These are phyloP conservation scores for Nomia melanderi DNA, from an alignment of 1,140 invertebrate species.

Conservation along the genomic window DNA sequence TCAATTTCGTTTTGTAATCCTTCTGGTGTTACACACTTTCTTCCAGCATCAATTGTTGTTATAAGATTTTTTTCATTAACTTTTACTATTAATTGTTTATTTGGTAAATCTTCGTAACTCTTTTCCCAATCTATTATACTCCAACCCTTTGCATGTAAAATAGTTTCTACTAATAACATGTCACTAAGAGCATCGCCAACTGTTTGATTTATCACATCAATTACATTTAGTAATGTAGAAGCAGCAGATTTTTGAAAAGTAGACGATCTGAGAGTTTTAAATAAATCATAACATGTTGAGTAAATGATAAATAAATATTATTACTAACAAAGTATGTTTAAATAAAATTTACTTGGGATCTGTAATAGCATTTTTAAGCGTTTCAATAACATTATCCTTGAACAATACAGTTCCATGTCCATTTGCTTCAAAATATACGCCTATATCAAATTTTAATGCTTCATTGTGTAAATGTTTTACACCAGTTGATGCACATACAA, in stretches of 20 bases:
- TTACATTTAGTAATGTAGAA: conserved; percentile 84
- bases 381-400: conserved; percentile 84
- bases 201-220: conserved; percentile 96
- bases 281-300: conserved; percentile 24
- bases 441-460: conserved; percentile 95
- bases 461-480: conserved; percentile 98
- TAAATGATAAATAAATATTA: neutral
- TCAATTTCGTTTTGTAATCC: conserved; percentile 93
- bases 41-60: conserved; percentile 92
- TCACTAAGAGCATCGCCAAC: conserved; percentile 99
- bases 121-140: conserved; percentile 89
- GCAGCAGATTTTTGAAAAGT: conserved; percentile 81
- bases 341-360: conserved; percentile 60
- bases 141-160: conserved; percentile 91
- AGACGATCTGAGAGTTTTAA: conserved; percentile 63
- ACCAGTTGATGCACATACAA: conserved; percentile 95
- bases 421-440: conserved; percentile 99
- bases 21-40: conserved; percentile 88
- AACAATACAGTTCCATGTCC: conserved; percentile 98
- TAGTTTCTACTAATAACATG: conserved; percentile 95
- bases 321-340: neutral
- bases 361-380: conserved; percentile 77
- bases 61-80: conserved; percentile 93
- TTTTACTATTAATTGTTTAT: conserved; percentile 92
- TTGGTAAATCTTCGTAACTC: conserved; percentile 93